Conservation (phyloP, 1,140 invertebrate genomes). For the Euborellia annulipes region DNA sequence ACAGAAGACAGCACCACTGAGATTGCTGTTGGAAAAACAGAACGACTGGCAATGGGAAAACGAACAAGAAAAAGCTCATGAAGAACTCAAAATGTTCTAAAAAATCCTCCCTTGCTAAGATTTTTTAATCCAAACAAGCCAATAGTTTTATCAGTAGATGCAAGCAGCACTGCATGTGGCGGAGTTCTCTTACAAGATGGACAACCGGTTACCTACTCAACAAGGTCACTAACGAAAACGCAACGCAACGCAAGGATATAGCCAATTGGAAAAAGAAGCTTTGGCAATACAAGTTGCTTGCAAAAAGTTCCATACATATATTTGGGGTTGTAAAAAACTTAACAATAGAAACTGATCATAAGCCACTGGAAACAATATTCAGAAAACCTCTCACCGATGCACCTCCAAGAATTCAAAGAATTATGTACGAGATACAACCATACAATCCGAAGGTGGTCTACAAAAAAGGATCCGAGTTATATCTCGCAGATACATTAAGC, state of each 20-base stretch:
- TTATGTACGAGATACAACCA: background rate
- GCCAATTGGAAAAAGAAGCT: constrained; percentile 21
- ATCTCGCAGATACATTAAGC: constrained; percentile 4
- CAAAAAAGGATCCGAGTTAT: background rate
- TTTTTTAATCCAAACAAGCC: constrained; percentile 15
- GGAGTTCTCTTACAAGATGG: constrained; percentile 20
- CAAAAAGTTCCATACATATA: constrained; percentile 12
- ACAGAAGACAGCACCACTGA: constrained; percentile 13
- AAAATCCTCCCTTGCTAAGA: constrained; percentile 8
- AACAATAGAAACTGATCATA: constrained; percentile 23
- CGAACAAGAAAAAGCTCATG: constrained; percentile 13
- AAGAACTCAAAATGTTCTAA: constrained; percentile 17
- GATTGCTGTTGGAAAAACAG: constrained; percentile 15
- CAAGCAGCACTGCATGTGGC: constrained; percentile 17
- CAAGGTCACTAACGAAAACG: constrained; percentile 16
- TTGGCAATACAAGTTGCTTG: constrained; percentile 10
- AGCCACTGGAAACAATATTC: constrained; percentile 21
- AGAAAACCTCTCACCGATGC: constrained; percentile 21
- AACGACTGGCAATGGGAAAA: constrained; percentile 8
- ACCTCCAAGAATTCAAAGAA: constrained; percentile 20
- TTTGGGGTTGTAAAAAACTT: constrained; percentile 17
- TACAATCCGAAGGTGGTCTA: constrained; percentile 11
- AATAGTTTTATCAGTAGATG: constrained; percentile 7
- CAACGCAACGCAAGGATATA: constrained; percentile 16
- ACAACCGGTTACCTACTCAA: constrained; percentile 18